These are phyloP conservation scores for Pelecanus crispus DNA, from an alignment of 2,113 vertebrate genomes.

Conservation along the genomic window DNA sequence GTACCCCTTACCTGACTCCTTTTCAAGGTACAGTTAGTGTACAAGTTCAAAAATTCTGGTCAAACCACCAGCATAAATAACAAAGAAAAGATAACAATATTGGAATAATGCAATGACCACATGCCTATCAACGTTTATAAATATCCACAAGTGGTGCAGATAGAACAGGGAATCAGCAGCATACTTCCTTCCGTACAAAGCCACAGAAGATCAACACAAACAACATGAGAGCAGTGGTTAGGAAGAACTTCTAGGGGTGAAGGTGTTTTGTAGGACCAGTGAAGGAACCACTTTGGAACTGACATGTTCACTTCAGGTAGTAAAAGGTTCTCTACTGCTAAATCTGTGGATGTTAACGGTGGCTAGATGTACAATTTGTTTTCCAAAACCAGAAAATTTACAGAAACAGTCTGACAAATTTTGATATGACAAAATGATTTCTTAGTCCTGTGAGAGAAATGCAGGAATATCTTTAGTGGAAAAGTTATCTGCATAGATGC, in stretches of 20 bases:
- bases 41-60: background rate
- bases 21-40: background rate
- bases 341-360: background rate
- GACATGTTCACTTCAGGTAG: background rate
- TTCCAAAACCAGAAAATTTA: background rate
- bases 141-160: background rate
- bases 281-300: background rate
- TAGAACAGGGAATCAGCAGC: background rate
- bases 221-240: background rate
- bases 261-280: background rate
- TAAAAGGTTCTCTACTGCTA: background rate
- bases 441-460: background rate
- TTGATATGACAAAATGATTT: background rate
- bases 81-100: background rate
- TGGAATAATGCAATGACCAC: background rate
- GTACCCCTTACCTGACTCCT: background rate
- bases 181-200: background rate
- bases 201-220: background rate
- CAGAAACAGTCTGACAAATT: background rate
- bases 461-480: background rate
- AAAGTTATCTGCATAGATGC: background rate
- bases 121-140: rapidly evolving
- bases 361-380: background rate
- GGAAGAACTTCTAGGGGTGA: background rate
- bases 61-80: background rate